phyloP scores from a whole-genome alignment of 2,113 vertebrate genomes.

The Thymallus thymallus region DNA sequence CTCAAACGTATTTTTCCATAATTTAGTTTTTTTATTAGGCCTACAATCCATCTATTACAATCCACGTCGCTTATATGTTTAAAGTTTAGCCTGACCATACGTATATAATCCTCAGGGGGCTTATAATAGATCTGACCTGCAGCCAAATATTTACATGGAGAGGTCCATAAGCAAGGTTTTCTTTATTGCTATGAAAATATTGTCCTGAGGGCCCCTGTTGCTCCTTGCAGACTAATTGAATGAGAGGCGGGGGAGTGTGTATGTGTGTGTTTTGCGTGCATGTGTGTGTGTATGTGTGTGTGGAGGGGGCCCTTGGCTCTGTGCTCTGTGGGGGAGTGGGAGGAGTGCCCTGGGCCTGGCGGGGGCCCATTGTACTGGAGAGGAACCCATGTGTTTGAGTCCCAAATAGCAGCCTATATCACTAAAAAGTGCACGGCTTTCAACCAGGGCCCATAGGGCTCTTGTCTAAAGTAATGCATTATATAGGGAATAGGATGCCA shows the following conservation, averaged over 20 bases:
- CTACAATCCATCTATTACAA: conserved; percentile 26
- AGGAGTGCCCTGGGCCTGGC: conserved; percentile 21
- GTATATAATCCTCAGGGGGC: conserved; percentile 73
- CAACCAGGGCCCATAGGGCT: too few species aligned
- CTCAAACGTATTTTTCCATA: not conserved
- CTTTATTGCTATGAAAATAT: conserved; percentile 72
- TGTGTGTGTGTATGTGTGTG: too few species aligned
- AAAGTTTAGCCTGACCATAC: conserved; percentile 38
- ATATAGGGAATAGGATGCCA: conserved; percentile 38
- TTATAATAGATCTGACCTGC: conserved; percentile 69
- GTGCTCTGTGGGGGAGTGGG: conserved; percentile 15
- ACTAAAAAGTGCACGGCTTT: too few species aligned
- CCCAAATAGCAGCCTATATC: too few species aligned
- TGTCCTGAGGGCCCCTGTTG: conserved; percentile 56
- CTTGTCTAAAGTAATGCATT: too few species aligned
- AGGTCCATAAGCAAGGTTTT: conserved; percentile 67
- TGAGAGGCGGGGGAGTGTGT: conserved; percentile 39
- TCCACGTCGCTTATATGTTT: conserved; percentile 33
- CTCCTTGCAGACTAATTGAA: conserved; percentile 70
- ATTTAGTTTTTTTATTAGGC: conserved; percentile 16
- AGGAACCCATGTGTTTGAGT: conserved; percentile 61
- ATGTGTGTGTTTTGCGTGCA: too few species aligned
- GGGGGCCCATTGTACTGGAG: conserved; percentile 61
- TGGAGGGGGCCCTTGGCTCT: conserved; percentile 11
- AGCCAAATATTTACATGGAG: conserved; percentile 88